Evolutionary conservation across 2,113 vertebrate species (phyloP), one percentile per base, ranked within the genome.

Genomic region (Zonotrichia leucophrys): DNA sequence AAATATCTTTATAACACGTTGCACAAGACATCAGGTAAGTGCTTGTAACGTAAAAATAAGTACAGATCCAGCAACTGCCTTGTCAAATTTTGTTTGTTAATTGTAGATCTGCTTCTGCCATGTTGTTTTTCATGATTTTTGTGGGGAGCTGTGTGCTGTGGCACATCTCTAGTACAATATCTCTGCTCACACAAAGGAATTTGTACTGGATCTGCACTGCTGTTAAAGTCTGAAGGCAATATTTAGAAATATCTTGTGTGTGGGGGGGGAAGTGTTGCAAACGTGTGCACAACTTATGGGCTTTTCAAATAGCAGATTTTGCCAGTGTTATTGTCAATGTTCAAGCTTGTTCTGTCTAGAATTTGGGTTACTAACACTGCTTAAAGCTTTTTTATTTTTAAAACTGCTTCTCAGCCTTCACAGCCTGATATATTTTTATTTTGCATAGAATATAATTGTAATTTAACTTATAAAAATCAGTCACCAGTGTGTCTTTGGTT

Each of bases 1-100:
- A 94, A 97, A 94, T 94, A 97, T 96, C 96, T 97, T 96, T 97
- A 83, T 89, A 84, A 77, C 84, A 83, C 55, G 86, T 83, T 90
- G 90, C 90, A 70, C 75, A 1, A 82, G 94, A 76, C 84, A 82
- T 82, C 94, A 98, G 97, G 97, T 98, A 98, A 97, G 95, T 97
- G 90, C 82, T 91, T 56, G 83, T 62, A 97, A 90, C 1, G 2
- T 72, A 56, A 76, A 93, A 94, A 70, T 79, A 67, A 82, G 79
- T 86, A 41, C 79, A 83, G 90, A 85, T 93, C 72, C 67, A 66
- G 85, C 42, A n/a, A 10, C 66, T 91, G 83, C 82, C 81, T 83
- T 8, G 72, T 76, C 81, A 77, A 9, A 80, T 92, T 63, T 73
- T 92, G 88, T 90, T 94, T 94, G 81, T 94, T 95, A 80, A 92